Base-by-base conservation (phyloP, 2,113 vertebrate species). In the Penelope pileata region DNA sequence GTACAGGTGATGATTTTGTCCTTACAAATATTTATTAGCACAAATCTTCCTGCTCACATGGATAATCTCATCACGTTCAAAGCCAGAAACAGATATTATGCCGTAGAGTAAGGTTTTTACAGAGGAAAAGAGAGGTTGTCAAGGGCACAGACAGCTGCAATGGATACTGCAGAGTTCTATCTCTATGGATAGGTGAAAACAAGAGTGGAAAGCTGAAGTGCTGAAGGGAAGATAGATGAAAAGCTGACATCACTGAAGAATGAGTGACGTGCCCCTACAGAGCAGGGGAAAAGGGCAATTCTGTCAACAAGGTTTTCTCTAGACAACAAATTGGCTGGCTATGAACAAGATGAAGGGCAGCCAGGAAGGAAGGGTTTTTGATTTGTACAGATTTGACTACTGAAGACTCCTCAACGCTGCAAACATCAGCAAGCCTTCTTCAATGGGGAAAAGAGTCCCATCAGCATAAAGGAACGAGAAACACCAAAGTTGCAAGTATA, bases 341-440 rank as follows among this genome's bases (percentile, higher is more conserved):
- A 34, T 3, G 6, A 82, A 42, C 3, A 22, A 50, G 36, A n/a
- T 7, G 24, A 77, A 70, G 32, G 24, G 67, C 73, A 73, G 12
- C 2, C 7, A 60, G 58, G 27, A 76, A 1, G 0, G 29, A 0
- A 0, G 8, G 5, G 36, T 0, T 32, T 73, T 40, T 45, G 19
- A 66, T 45, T 48, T 42, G 43, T 0, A 1, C n/a, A 45, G 23
- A 3, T 50, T 32, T 38, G 16, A 56, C 40, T 53, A 40, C 3
- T 58, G 54, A 38, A 74, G 43, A 38, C 6, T 6, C 27, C 54
- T 42, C 12, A 77, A 36, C 3, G 14, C 0, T 58, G 58, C 38
- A 82, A 86, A 9, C 23, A 70, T 21, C 34, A 73, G 50, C 27
- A 47, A 45, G 4, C 2, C 11, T 74, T 42, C 3, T 2, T 13